phyloP scores from a whole-genome alignment of 2,797 vertebrate genomes.

The Bovichtus diacanthus region DNA sequence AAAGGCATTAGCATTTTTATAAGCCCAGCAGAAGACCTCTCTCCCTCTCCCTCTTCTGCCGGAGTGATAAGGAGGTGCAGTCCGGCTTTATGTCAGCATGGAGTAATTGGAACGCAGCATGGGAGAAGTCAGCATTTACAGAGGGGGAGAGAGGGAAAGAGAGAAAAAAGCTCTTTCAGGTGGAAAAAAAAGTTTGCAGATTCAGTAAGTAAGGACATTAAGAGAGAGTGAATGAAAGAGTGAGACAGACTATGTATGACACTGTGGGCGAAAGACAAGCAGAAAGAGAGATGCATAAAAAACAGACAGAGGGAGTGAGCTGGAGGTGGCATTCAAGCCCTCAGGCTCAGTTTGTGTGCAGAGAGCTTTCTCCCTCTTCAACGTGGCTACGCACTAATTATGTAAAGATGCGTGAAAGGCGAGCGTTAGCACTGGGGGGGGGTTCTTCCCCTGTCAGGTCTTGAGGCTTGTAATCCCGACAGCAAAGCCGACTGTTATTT shows the following conservation, averaged over 20 bases:
- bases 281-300: constrained; percentile 13
- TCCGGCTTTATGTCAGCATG: constrained; percentile 61
- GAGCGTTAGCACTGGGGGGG: constrained; percentile 30
- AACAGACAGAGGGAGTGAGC: constrained; percentile 42
- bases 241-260: background rate
- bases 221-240: constrained; percentile 6
- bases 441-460: no score
- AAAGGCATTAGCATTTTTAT: constrained; percentile 77
- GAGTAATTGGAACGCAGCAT: constrained; percentile 71
- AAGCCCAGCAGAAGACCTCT: constrained; percentile 74
- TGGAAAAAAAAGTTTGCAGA: constrained; percentile 48
- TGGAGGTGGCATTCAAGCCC: constrained; percentile 33
- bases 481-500: constrained; percentile 2
- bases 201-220: constrained; percentile 33
- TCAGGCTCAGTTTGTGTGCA: constrained; percentile 39
- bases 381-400: constrained; percentile 52
- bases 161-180: constrained; percentile 21
- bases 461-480: constrained; percentile 1
- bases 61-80: constrained; percentile 67
- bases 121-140: constrained; percentile 70
- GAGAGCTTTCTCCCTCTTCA: constrained; percentile 39
- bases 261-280: constrained; percentile 12
- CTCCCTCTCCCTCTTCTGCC: constrained; percentile 30
- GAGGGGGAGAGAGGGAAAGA: background rate
- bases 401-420: constrained; percentile 42